Conservation (phyloP, 2,797 vertebrate genomes). For the Philypnodon macrostomus region DNA sequence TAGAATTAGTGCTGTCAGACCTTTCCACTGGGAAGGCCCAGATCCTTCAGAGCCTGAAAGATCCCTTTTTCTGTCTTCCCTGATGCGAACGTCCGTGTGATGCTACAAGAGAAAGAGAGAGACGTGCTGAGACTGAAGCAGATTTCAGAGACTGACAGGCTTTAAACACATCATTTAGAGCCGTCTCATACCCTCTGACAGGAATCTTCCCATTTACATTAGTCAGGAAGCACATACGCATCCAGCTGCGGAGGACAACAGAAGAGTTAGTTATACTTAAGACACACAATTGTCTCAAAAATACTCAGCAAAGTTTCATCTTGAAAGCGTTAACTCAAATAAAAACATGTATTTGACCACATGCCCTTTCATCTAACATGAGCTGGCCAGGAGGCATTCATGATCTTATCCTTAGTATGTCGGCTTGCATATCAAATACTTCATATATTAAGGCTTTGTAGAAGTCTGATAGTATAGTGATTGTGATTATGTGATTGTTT, state of each 20-base stretch:
- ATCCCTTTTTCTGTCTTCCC: slow-evolving; percentile 99
- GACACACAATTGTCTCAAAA: too few species aligned
- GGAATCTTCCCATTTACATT: slow-evolving; percentile 96
- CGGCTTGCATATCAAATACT: too few species aligned
- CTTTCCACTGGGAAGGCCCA: slow-evolving; percentile 98
- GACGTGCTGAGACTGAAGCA: not conserved
- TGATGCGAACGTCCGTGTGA: slow-evolving; percentile 97
- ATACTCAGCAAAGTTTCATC: too few species aligned
- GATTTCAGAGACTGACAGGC: not conserved
- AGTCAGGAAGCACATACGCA: slow-evolving; percentile 94
- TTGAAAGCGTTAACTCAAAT: too few species aligned
- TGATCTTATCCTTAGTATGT: too few species aligned
- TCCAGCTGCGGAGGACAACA: slow-evolving; percentile 83
- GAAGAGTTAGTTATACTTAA: too few species aligned
- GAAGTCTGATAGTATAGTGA: not conserved
- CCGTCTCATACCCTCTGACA: slow-evolving; percentile 88
- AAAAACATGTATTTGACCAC: too few species aligned
- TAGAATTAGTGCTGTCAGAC: slow-evolving; percentile 65
- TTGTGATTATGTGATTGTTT: not conserved
- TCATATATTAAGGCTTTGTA: too few species aligned
- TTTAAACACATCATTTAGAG: not conserved
- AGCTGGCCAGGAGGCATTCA: too few species aligned
- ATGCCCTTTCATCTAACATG: too few species aligned
- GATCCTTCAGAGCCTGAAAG: slow-evolving; percentile 96
- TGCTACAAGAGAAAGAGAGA: slow-evolving; percentile 66